Evolutionary conservation across 2,113 vertebrate genomes (phyloP).

Genomic region (Marmota monax): DNA sequence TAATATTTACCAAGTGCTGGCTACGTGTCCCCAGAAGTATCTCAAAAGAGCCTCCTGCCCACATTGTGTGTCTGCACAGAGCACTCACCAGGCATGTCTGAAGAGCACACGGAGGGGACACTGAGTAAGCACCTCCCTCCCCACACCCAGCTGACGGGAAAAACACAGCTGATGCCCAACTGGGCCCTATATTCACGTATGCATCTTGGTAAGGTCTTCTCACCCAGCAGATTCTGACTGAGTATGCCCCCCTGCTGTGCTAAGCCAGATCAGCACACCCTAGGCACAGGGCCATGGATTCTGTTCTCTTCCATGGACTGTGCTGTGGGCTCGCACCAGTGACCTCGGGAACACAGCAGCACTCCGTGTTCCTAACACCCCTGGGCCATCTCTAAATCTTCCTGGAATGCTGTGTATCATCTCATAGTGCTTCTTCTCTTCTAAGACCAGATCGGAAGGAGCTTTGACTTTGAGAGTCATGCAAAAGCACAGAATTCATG

Average conservation of each 20-base stretch:
- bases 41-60: neutral
- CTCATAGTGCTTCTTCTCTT: neutral
- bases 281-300: neutral
- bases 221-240: neutral
- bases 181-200: accelerated
- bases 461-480: neutral
- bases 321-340: neutral
- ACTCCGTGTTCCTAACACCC: accelerated
- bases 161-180: neutral
- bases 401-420: neutral
- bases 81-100: neutral
- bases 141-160: neutral
- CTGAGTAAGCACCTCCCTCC: neutral
- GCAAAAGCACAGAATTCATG: constrained; percentile 16
- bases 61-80: neutral
- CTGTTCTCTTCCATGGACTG: neutral
- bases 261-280: too few relatives aligned
- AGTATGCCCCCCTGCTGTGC: accelerated
- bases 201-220: neutral
- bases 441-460: neutral
- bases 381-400: neutral
- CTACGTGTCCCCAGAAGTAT: neutral
- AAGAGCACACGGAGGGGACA: neutral
- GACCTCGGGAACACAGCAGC: neutral
- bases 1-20: constrained; percentile 42